A percentile compares a stretch with the other conserved stretches of the same genome.
These are phyloP conservation scores for Sylvicola cinctus DNA, from an alignment of 2,888 invertebrate species.

Conservation along the genomic window DNA sequence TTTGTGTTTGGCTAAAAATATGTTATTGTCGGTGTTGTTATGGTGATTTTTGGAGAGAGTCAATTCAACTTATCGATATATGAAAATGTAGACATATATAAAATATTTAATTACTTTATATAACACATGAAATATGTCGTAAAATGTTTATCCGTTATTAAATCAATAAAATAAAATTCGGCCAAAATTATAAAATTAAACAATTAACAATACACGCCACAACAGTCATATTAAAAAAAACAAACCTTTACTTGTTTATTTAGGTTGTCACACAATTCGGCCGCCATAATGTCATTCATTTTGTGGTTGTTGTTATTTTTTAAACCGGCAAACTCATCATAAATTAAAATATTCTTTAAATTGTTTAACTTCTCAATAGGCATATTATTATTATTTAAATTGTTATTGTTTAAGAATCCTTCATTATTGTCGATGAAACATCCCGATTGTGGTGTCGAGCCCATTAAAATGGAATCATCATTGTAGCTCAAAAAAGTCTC, in stretches of 20 bases:
- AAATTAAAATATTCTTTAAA: constrained; percentile 23
- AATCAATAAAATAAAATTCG: neutral
- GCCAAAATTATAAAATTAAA: neutral
- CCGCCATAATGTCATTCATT: constrained; percentile 13
- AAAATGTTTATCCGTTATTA: neutral
- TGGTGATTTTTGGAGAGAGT: too few relatives aligned
- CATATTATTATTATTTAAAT: constrained; percentile 22
- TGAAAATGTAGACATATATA: too few relatives aligned
- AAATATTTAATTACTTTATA: too few relatives aligned
- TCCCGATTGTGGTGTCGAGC: constrained; percentile 19
- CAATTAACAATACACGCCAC: too few relatives aligned
- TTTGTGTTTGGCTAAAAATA: too few relatives aligned
- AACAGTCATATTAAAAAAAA: constrained; percentile 1
- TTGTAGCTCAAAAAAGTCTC: constrained; percentile 25
- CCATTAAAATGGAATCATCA: constrained; percentile 13
- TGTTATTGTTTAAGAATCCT: constrained; percentile 8
- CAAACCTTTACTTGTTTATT: constrained; percentile 24
- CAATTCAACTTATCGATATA: too few relatives aligned
- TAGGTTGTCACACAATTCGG: constrained; percentile 24
- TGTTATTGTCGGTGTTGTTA: too few relatives aligned
- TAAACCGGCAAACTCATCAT: too few relatives aligned
- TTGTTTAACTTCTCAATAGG: constrained; percentile 24
- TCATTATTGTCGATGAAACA: constrained; percentile 14
- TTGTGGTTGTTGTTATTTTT: constrained; percentile 13
- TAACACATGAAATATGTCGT: neutral